Conservation (phyloP, 2,797 vertebrate species). For the Falco rusticolus region DNA sequence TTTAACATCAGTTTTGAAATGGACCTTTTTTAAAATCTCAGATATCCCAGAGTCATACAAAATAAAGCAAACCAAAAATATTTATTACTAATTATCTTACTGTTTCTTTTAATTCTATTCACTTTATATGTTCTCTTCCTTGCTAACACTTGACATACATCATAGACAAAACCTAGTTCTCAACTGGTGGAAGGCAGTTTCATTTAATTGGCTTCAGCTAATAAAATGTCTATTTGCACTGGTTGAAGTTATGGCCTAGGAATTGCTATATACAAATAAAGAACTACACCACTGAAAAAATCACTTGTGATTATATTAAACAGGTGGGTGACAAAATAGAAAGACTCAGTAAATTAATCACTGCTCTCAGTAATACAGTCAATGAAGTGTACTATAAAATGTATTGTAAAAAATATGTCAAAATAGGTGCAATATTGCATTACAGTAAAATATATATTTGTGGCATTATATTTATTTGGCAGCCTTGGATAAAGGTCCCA, state of each 20-base stretch:
- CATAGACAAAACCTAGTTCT: background rate
- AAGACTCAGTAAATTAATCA: background rate
- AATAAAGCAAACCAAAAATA: background rate
- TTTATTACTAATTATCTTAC: background rate
- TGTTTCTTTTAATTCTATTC: background rate
- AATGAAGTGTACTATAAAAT: background rate
- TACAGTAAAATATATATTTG: background rate
- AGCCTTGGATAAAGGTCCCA: background rate
- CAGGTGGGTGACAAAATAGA: background rate
- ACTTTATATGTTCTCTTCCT: background rate
- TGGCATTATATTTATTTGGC: background rate
- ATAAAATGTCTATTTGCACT: background rate
- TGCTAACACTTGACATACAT: background rate
- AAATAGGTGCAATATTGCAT: background rate
- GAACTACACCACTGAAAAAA: background rate
- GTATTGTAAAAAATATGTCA: background rate
- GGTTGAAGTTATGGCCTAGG: background rate
- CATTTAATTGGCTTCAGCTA: background rate
- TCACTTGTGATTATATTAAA: background rate
- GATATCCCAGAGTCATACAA: background rate
- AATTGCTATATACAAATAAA: background rate
- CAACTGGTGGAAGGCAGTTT: background rate
- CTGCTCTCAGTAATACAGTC: background rate
- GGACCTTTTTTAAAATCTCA: background rate
- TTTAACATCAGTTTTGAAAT: background rate